These are phyloP conservation scores for Phrynosoma blainvillii DNA, from an alignment of 2,113 vertebrate genomes.

Conservation along the genomic window DNA sequence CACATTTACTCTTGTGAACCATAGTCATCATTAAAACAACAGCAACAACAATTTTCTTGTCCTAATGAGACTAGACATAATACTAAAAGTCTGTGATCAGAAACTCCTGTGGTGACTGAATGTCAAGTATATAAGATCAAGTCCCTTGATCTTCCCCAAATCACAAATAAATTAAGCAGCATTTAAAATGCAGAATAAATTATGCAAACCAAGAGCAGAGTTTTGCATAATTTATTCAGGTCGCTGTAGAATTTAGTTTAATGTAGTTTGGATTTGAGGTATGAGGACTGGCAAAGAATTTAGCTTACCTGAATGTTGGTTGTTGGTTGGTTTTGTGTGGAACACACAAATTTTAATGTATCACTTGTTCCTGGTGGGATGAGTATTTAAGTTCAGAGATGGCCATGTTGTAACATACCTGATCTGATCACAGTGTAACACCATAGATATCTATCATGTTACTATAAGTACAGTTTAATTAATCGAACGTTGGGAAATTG, in stretches of 20 bases:
- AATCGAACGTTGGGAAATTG: background rate
- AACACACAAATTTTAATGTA: no score
- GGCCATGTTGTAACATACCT: no score
- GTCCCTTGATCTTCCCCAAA: background rate
- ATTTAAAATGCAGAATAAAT: background rate
- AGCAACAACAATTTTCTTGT: background rate
- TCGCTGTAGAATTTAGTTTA: no score
- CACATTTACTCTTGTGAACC: background rate
- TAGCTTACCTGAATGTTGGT: background rate
- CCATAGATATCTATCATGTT: background rate
- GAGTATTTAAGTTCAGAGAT: no score
- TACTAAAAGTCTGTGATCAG: background rate
- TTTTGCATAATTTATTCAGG: background rate
- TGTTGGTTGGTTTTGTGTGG: background rate
- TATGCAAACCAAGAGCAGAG: background rate
- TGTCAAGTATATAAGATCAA: no score
- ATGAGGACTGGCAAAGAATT: no score
- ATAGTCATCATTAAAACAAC: background rate
- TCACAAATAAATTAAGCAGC: background rate
- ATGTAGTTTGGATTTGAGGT: background rate
- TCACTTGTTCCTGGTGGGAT: no score
- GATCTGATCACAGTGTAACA: background rate
- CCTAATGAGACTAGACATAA: background rate
- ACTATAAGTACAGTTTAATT: background rate
- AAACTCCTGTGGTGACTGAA: background rate